Base-by-base conservation (phyloP, 2,113 vertebrate genomes). In the Psilopsiagon aurifrons region DNA sequence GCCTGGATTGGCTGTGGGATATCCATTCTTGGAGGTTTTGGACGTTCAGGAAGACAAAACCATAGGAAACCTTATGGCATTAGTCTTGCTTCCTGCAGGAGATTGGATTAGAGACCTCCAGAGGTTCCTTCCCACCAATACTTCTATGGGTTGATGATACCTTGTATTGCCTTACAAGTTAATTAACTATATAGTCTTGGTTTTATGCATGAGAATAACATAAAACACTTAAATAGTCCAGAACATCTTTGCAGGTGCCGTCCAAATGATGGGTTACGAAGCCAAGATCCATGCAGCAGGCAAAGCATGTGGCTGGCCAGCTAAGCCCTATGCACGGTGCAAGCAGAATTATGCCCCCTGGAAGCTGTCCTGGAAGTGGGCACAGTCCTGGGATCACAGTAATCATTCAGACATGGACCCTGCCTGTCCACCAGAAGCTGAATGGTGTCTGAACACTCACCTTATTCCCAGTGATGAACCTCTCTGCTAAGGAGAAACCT, bases 251-350 rank as follows among this genome's bases (percentile, higher is more conserved):
- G 4, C 33, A 39, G 63, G 35, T 59, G 13, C 22, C 20, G n/a
- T 44, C 37, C 1, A 5, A 27, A 7, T 0, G 0, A 24, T n/a
- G 67, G 29, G 13, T 44, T 49, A 15, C 51, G 69, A 18, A 44
- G 24, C 4, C 59, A 88, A 75, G 69, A 33, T 57, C 19, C 10
- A 4, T 5, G 35, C 39, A 55, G 63, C 39, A 64, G n/a, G 15
- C 17, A 2, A 47, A 62, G 68, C 2, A 3, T 60, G n/a, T 37
- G 31, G 11, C 57, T 7, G 55, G 11, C 46, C 71, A 68, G 28
- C 28, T 49, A 11, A 73, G 13, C 18, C 4, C 14, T 25, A 15
- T 13, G 24, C 39, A 2, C 5, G 13, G 41, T 60, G 7, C 41
- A 73, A 13, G 37, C 22, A 73, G 67, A 59, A 6, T 3, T 5